A percentile compares a stretch with the other conserved stretches of the same genome.
Conservation (phyloP, 2,888 invertebrate genomes). For the Nectonema munidae region DNA sequence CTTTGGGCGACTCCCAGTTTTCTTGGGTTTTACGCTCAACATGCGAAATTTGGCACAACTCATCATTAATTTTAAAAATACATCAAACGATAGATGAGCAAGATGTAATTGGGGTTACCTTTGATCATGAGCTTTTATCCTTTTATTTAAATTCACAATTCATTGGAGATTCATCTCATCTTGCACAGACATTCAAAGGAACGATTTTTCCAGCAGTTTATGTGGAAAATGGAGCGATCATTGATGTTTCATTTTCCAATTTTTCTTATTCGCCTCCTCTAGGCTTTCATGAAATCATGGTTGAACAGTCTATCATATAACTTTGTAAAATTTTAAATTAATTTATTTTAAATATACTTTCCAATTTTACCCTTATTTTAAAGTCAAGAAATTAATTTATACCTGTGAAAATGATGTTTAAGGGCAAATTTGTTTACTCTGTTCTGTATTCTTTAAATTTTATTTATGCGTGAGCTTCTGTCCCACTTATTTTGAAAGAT, state of each 20-base stretch:
- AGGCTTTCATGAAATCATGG: constrained; percentile 73
- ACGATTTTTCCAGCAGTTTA: constrained; percentile 23
- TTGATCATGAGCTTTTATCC: no score
- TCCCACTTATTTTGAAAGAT: no score
- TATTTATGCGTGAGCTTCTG: no score
- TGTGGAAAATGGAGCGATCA: constrained; percentile 86
- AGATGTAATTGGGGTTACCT: constrained; percentile 51
- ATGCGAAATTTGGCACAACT: constrained; percentile 49
- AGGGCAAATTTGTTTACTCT: no score
- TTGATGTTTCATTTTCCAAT: constrained; percentile 66
- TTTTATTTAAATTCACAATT: not conserved
- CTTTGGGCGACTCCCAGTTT: constrained; percentile 50
- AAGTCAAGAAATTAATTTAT: no score
- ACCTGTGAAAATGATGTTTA: no score
- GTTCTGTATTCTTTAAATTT: no score
- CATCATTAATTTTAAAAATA: constrained; percentile 39
- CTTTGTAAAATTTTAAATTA: no score
- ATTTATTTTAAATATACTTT: no score
- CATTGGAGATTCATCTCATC: not conserved
- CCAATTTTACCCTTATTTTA: no score
- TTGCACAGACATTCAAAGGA: constrained; percentile 8
- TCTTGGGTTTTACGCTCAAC: constrained; percentile 76
- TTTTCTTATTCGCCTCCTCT: constrained; percentile 39
- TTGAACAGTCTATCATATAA: constrained; percentile 77
- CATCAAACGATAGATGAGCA: constrained; percentile 45